Conservation (phyloP, 2,888 invertebrate genomes). For the Eristalinus aeneus region DNA sequence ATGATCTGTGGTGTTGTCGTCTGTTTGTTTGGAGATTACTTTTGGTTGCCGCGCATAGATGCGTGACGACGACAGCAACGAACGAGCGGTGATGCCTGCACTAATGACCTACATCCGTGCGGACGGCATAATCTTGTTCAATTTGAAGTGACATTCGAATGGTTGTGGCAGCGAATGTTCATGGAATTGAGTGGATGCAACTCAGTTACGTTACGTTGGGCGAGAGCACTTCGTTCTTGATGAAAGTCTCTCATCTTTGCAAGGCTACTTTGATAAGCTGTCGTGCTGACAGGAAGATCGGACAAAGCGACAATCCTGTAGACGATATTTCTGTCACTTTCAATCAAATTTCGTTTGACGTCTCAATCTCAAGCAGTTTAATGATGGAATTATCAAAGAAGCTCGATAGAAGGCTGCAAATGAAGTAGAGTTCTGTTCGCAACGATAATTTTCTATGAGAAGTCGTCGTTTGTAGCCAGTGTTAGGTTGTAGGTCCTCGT, state of each 20-base stretch:
- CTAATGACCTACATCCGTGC: conserved; percentile 23
- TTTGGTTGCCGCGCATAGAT: conserved; percentile 6
- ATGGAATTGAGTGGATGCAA: neutral
- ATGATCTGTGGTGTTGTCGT: conserved; percentile 15
- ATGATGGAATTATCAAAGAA: no score
- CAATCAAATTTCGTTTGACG: no score
- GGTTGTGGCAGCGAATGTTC: neutral
- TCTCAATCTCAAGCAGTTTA: no score
- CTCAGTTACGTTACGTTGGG: neutral
- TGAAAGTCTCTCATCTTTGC: neutral
- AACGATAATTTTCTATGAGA: no score
- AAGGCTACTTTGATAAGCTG: neutral
- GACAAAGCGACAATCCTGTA: no score
- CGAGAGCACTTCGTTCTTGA: neutral
- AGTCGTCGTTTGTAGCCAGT: no score
- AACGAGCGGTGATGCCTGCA: neutral
- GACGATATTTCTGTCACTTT: no score
- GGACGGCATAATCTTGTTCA: neutral
- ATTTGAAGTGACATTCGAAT: neutral
- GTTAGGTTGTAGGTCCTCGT: no score
- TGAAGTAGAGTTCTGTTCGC: no score
- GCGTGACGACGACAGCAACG: neutral
- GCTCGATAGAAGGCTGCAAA: no score
- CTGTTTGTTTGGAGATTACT: neutral
- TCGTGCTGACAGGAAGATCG: no score